Evolutionary conservation across 2,888 invertebrate genomes (phyloP).

Genomic region (Rapana venosa): DNA sequence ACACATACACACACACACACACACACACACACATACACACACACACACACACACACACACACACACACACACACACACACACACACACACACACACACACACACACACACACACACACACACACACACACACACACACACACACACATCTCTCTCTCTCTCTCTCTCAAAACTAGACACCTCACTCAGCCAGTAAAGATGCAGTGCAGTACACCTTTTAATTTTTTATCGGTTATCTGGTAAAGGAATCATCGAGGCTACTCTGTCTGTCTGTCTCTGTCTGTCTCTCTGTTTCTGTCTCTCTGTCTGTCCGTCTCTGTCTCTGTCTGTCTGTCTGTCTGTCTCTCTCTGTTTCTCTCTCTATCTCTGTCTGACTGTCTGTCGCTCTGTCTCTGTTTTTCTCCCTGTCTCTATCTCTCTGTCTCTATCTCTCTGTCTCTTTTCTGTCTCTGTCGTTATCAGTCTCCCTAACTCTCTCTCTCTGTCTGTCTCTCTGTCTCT

Average conservation of each 20-base stretch:
- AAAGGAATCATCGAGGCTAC: neutral
- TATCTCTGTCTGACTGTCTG: neutral
- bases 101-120: neutral
- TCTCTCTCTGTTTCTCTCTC: neutral
- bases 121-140: neutral
- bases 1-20: neutral
- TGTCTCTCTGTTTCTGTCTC: neutral
- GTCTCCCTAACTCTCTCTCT: too few relatives aligned
- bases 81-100: slow-evolving; percentile 10
- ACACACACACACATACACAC: slow-evolving; percentile 10
- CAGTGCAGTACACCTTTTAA: neutral
- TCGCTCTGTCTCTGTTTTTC: neutral
- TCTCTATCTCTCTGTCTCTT: too few relatives aligned
- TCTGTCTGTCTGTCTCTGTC: neutral
- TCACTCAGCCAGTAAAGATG: neutral
- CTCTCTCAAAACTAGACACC: neutral
- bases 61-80: neutral
- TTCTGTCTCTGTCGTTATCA: neutral
- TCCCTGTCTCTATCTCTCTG: too few relatives aligned
- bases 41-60: neutral
- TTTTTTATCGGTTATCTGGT: neutral
- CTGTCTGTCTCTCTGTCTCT: neutral
- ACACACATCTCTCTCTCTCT: neutral
- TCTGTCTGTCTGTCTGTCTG: too few relatives aligned
- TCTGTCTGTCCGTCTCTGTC: neutral